Evolutionary conservation across 2,888 invertebrate genomes (phyloP), one percentile per base, ranked within the genome.

Genomic region (Panopea generosa): DNA sequence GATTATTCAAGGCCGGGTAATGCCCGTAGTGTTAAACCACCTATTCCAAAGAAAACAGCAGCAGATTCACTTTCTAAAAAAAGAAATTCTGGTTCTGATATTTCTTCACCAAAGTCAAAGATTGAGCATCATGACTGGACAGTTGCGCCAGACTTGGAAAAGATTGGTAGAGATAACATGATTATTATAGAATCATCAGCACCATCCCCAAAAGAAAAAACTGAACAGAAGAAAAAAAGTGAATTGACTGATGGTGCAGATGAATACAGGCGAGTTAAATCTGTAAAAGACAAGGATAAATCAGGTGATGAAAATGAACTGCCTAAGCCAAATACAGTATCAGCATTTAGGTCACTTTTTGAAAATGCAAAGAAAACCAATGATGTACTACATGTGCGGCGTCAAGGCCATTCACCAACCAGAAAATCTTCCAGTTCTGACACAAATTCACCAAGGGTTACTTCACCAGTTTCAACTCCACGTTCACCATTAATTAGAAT

Each of bases 261-360:
- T 38, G 40, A 43, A 20, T 66, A 20, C 24, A 52, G 59, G 14
- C 50, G 38, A 33, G 68, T 59, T 7, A 66, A 65, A 40, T 59
- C 77, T 33, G 24, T 72, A 4, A 65, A 45, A 49, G 77, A 77
- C 18, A 67, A 72, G 22, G 77, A 77, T 18, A 67, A 72, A 27
- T 33, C 66, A 2, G 29, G 27, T 24, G 63, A 53, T 49, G 78
- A 70, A 56, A 80, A 86, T 78, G 97, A 97, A 88, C 94, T 97
- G 57, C 98, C 98, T 1, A 97, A 97, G 20, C 96, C 96, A 0
- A 97, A 98, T 93, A 95, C 97, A 83, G 98, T 98, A 73, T 96
- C 83, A 53, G 70, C 79, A 40, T 82, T 84, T 73, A 74, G 84
- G 47, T 70, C 79, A 24, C 66, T 84, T 53, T 85, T 85, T 77